phyloP scores from a whole-genome alignment of 2,888 invertebrate species.

The Rotaria sp. region DNA sequence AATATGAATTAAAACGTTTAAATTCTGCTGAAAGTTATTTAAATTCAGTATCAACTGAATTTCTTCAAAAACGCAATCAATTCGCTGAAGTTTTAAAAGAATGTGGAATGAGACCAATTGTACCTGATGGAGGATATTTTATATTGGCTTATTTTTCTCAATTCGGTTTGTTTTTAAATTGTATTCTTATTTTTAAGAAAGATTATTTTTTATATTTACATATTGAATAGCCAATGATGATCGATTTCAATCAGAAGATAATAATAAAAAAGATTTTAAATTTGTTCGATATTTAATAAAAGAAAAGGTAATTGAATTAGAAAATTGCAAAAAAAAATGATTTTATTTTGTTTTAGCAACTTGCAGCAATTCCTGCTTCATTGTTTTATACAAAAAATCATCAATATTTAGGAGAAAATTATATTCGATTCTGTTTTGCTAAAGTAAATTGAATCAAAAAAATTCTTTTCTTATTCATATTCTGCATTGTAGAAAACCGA shows the following conservation, averaged over 20 bases:
- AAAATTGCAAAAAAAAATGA: background rate
- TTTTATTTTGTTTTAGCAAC: constrained; percentile 60
- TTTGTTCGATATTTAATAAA: constrained; percentile 93
- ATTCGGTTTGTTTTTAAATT: no score
- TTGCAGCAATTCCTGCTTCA: constrained; percentile 84
- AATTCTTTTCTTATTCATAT: no score
- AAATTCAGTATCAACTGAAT: constrained; percentile 61
- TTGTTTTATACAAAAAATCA: constrained; percentile 79
- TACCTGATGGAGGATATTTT: constrained; percentile 95
- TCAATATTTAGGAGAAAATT: constrained; percentile 74
- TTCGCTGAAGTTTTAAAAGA: background rate
- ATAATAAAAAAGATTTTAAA: constrained; percentile 66
- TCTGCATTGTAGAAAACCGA: background rate
- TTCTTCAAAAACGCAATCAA: background rate
- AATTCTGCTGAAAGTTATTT: constrained; percentile 76
- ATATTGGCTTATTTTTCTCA: no score
- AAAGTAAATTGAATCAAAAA: constrained; percentile 62
- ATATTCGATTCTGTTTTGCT: constrained; percentile 84
- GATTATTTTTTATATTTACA: constrained; percentile 64
- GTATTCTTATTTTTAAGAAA: no score
- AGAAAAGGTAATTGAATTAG: constrained; percentile 33
- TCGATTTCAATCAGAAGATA: constrained; percentile 42
- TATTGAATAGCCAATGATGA: background rate
- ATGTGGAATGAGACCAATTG: constrained; percentile 61
- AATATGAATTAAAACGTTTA: constrained; percentile 69